phyloP scores from a whole-genome alignment of 2,113 vertebrate genomes.

The Scytalopus superciliaris region DNA sequence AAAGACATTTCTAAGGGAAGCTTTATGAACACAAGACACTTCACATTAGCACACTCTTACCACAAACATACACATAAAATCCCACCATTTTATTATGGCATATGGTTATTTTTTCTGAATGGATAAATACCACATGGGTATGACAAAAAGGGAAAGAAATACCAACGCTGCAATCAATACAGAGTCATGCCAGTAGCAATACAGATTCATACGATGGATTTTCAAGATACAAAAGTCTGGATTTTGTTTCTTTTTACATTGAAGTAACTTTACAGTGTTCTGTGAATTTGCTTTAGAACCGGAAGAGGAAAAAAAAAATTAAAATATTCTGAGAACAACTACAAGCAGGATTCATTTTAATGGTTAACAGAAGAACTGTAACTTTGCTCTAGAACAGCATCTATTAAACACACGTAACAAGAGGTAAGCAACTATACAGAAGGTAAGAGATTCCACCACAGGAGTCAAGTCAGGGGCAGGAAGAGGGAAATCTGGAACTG shows the following conservation, averaged over 20 bases:
- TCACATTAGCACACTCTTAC: not conserved
- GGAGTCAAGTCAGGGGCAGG: conserved; percentile 1
- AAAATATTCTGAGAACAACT: conserved; percentile 16
- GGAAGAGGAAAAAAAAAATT: not conserved
- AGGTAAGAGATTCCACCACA: conserved; percentile 45
- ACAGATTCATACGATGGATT: conserved; percentile 48
- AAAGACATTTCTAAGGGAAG: not conserved
- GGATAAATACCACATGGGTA: conserved; percentile 21
- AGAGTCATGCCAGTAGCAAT: conserved; percentile 51
- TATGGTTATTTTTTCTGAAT: not conserved
- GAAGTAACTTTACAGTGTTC: conserved; percentile 49
- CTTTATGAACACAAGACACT: not conserved
- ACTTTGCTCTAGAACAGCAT: conserved; percentile 19
- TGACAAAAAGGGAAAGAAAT: conserved; percentile 54
- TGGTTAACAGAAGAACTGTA: conserved; percentile 50
- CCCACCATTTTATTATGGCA: conserved; percentile 66
- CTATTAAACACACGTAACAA: conserved; percentile 42
- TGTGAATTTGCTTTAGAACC: conserved; percentile 32
- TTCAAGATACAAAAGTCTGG: conserved; percentile 54
- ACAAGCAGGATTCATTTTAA: conserved; percentile 37
- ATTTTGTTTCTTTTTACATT: conserved; percentile 6
- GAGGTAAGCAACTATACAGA: conserved; percentile 36
- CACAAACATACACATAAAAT: conserved; percentile 47
- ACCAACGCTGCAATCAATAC: conserved; percentile 37
- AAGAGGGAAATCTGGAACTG: conserved; percentile 19